These are phyloP conservation scores for Abrostola tripartita DNA, from an alignment of 2,888 invertebrate genomes.

Conservation along the genomic window DNA sequence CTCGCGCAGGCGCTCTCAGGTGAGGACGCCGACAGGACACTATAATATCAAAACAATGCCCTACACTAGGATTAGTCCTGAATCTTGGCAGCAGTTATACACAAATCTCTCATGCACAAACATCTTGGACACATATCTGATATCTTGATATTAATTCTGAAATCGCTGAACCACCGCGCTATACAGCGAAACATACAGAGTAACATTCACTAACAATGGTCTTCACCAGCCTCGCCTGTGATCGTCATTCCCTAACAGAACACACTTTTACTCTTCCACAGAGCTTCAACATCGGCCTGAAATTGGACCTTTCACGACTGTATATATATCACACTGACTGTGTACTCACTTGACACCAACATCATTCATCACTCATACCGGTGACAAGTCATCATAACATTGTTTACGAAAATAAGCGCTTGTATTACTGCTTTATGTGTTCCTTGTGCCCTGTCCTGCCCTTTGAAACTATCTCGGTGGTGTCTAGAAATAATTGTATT, in stretches of 20 bases:
- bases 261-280: slow-evolving; percentile 45
- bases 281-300: slow-evolving; percentile 27
- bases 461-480: slow-evolving; percentile 11
- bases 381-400: slow-evolving; percentile 56
- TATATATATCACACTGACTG: slow-evolving; percentile 33
- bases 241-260: slow-evolving; percentile 30
- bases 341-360: slow-evolving; percentile 40
- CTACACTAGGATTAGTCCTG: slow-evolving; percentile 11
- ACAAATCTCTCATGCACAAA: slow-evolving; percentile 24
- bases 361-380: slow-evolving; percentile 44
- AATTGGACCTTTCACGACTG: slow-evolving; percentile 20
- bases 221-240: slow-evolving; percentile 27
- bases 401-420: slow-evolving; percentile 55
- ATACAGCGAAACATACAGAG: slow-evolving; percentile 1
- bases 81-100: slow-evolving; percentile 25
- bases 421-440: slow-evolving; percentile 49
- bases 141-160: neutral
- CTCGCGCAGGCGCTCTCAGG: slow-evolving; percentile 98
- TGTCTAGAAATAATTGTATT: slow-evolving; percentile 8
- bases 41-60: slow-evolving; percentile 60
- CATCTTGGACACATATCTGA: slow-evolving; percentile 4
- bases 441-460: slow-evolving; percentile 19
- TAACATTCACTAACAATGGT: slow-evolving; percentile 14
- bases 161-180: slow-evolving; percentile 6
- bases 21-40: slow-evolving; percentile 83